These are phyloP conservation scores for Dendrophyllia cribrosa DNA, from an alignment of 64 coral and sea anemone genomes.

Conservation along the genomic window DNA sequence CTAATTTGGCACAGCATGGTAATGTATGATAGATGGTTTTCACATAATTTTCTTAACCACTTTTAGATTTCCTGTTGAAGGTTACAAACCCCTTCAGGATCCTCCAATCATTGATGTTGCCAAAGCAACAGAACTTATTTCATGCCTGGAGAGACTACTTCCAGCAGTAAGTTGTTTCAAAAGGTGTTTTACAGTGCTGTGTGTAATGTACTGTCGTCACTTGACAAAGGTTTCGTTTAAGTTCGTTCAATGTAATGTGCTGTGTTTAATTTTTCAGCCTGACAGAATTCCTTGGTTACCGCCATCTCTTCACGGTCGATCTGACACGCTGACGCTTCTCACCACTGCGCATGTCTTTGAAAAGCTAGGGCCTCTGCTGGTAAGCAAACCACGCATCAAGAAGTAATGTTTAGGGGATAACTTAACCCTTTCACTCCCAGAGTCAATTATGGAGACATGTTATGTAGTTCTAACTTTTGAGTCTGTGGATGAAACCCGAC, in stretches of 20 bases:
- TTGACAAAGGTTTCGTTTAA: no score
- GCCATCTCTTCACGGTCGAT: constrained; percentile 72
- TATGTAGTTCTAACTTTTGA: no score
- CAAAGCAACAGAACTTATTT: constrained; percentile 79
- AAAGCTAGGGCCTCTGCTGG: constrained; percentile 89
- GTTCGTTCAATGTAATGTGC: neutral
- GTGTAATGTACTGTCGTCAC: no score
- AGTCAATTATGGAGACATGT: no score
- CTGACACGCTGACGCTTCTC: constrained; percentile 81
- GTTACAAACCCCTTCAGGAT: constrained; percentile 92
- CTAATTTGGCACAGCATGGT: no score
- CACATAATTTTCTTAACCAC: constrained; percentile 18
- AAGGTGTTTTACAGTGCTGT: no score
- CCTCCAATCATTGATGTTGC: constrained; percentile 80
- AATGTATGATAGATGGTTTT: neutral
- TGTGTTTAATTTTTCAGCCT: constrained; percentile 63
- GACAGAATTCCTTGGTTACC: constrained; percentile 84
- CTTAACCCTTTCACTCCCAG: no score
- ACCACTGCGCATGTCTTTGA: constrained; percentile 94
- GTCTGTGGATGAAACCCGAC: no score
- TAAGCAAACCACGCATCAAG: constrained; percentile 5
- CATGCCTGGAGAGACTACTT: constrained; percentile 84
- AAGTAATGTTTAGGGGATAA: no score
- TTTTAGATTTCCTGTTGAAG: constrained; percentile 90
- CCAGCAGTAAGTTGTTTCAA: constrained; percentile 86